Evolutionary conservation across 2,113 vertebrate genomes (phyloP), one percentile per base, ranked within the genome.

Genomic region (Elanoides forficatus): DNA sequence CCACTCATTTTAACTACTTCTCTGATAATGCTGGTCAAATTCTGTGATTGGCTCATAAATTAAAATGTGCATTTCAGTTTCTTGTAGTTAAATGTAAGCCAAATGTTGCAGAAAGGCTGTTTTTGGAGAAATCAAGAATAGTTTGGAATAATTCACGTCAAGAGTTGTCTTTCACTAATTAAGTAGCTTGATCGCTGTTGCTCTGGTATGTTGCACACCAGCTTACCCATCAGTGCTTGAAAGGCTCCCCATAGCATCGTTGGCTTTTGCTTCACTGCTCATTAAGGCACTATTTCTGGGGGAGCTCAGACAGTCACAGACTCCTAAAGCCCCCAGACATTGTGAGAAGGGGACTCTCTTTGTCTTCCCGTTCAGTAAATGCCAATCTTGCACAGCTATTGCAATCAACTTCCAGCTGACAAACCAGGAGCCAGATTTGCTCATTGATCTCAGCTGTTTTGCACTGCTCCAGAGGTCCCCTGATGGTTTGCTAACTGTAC

Each of bases 231-330:
- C 65, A 81, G 47, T 74, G 81, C 81, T 85, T 79, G 56, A 84
- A 91, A 93, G 43, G 18, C 18, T 93, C 89, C 89, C 68, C 5
- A 0, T 14, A 79, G 94, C 93, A 71, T 78, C 4, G 0, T 42
- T 76, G 43, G 34, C 43, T 92, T 87, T 72, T 91, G 84, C 91
- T 89, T 96, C 74, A 40, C 66, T 92, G 74, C 90, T 88, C 38
- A 30, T 74, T 47, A 62, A 78, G 72, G 59, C 82, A 62, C 11
- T 12, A 4, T 83, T 86, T 88, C 74, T 71, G 34, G 42, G 17
- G 29, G 30, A 81, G 32, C 36, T 82, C 68, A 67, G n/a, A 52
- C 65, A 85, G 59, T 52, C 53, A 55, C 13, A 47, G 30, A 53
- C 50, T 78, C 59, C n/a, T 86, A 34, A 86, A 92, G 66, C 90